Base-by-base conservation (phyloP, 2,888 invertebrate genomes). In the Plebejus anna region DNA sequence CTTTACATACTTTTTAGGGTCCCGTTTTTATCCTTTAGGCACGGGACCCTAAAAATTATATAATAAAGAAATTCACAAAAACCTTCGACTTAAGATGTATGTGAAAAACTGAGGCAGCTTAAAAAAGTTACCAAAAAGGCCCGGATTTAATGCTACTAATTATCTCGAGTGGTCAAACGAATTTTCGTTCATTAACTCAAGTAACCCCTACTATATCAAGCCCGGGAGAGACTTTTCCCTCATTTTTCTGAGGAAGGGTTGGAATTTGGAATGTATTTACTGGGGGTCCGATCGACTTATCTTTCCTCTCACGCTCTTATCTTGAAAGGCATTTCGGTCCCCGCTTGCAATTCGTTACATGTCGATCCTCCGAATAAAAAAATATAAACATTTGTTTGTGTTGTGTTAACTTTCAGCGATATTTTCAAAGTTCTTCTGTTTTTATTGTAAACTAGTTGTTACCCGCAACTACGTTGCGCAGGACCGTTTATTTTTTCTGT, bases 301-400 rank as follows among this genome's bases (percentile, higher is more conserved):
- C 66, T 66, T 66, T 66, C 66, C 28, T 36, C 66, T 66, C 66
- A 66, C 66, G 32, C 32, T 66, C 32, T 36, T 32, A 32, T 66
- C 5, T 32, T 16, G 32, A 36, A 32, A 66, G 66, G 66, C 32
- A 66, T 32, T 66, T 66, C 66, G 66, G 66, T 66, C 66, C 36
- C 66, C 66, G 13, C 13, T 16, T 4, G 32, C 32, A 66, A 66
- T 66, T 66, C 5, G 16, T 13, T 66, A 66, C 66, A 13, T 66
- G 66, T 32, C 32, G 32, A 32, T 66, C 13, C 5, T 13, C 5
- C 5, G 6, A 66, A 32, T 61, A 36, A 66, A 32, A 28, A 59
- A 28, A 28, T 28, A 11, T 61, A 66, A 66, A 28, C 9, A 66
- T 55, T 2, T 42, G 22, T 5, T 16, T 55, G 13, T 55, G 16